These are phyloP conservation scores for Griposia aprilina DNA, from an alignment of 2,888 invertebrate species.

Conservation along the genomic window DNA sequence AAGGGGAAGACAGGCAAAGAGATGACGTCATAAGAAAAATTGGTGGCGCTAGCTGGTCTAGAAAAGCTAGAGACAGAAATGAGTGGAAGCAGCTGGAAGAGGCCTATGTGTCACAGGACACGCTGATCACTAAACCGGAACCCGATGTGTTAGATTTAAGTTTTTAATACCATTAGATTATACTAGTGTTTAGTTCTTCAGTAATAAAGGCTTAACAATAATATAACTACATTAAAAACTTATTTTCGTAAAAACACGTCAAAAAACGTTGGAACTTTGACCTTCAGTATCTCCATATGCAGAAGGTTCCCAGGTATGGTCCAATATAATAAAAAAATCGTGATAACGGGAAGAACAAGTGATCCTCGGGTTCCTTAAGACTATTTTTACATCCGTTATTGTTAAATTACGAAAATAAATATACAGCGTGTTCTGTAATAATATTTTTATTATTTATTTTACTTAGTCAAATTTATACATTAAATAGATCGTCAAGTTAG, in stretches of 20 bases:
- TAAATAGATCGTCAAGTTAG: constrained; percentile 1
- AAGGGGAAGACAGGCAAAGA: too few species aligned
- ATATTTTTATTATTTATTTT: background rate
- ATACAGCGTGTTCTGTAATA: background rate
- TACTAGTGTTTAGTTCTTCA: too few species aligned
- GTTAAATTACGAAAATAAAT: background rate
- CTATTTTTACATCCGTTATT: background rate
- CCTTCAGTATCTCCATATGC: background rate
- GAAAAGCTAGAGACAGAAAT: too few species aligned
- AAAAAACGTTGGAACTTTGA: background rate
- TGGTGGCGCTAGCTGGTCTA: too few species aligned
- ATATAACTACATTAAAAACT: background rate
- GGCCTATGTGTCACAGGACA: too few species aligned
- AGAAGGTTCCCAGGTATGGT: background rate
- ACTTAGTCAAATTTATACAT: background rate
- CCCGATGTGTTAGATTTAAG: too few species aligned
- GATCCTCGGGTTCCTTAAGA: background rate
- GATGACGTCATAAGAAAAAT: too few species aligned
- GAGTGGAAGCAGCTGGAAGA: too few species aligned
- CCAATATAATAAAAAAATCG: background rate
- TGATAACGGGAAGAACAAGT: background rate
- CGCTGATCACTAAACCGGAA: too few species aligned
- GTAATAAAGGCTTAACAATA: too few species aligned
- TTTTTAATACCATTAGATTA: too few species aligned
- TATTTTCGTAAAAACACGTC: background rate